phyloP scores from a whole-genome alignment of 2,113 vertebrate species.

The Laticauda laticaudata region DNA sequence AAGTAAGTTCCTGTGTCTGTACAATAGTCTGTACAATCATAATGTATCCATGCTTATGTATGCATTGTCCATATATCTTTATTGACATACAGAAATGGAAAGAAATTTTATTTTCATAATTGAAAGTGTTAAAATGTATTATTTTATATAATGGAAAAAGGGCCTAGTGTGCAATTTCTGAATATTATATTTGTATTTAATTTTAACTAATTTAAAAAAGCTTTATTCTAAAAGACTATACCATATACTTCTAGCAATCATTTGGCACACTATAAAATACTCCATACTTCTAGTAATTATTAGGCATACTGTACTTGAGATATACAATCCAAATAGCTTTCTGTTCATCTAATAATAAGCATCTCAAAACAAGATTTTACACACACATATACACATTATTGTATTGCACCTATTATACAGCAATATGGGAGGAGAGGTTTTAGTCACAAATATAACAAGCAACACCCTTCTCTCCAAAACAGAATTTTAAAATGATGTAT shows the following conservation, averaged over 20 bases:
- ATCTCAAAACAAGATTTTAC: slow-evolving; percentile 38
- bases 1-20: background rate
- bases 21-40: background rate
- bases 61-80: background rate
- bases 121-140: background rate
- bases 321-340: slow-evolving; percentile 32
- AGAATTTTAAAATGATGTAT: slow-evolving; percentile 61
- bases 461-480: slow-evolving; percentile 35
- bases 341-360: slow-evolving; percentile 5
- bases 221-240: slow-evolving; percentile 20
- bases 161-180: background rate
- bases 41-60: background rate
- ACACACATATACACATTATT: background rate
- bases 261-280: slow-evolving; percentile 28
- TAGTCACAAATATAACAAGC: background rate
- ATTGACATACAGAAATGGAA: background rate
- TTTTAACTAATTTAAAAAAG: background rate
- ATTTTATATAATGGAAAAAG: background rate
- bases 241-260: slow-evolving; percentile 16
- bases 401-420: slow-evolving; percentile 7
- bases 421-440: background rate
- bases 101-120: background rate
- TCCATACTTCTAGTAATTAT: background rate
- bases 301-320: background rate
- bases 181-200: background rate